Base-by-base conservation (phyloP, 2,113 vertebrate species). In the Sapayoa aenigma region DNA sequence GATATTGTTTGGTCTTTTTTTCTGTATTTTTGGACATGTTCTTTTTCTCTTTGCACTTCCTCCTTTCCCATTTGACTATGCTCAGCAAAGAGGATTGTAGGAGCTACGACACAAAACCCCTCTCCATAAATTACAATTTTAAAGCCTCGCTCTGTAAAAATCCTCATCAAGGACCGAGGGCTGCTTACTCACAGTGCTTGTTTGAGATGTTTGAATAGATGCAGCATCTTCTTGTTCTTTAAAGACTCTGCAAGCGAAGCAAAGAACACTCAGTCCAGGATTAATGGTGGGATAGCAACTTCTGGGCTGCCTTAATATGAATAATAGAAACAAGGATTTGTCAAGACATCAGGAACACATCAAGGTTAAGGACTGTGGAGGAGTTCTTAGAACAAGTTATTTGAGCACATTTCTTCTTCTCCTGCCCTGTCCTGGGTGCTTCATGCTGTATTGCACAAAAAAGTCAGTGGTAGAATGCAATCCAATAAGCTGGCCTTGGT, bases 141-240 rank as follows among this genome's bases (percentile, higher is more conserved):
- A 60, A 89, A 87, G 44, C 23, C 28, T 90, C 3, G 1, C 30
- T 93, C 55, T 89, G 67, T 31, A 59, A 55, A 94, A 81, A 62
- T 50, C 82, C 68, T 93, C 73, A 35, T 25, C 75, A 23, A 84
- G 41, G 60, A 84, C 60, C 2, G 10, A 84, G 71, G 87, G 76
- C 52, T 95, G 85, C 68, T 96, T 95, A 96, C 92, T 93, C 90
- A 95, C 56, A 35, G 49, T 4, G 1, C 56, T 84, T 60, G 14
- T 24, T 81, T 67, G 65, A 83, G 75, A 35, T 31, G 17, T 82
- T 87, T 94, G 80, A 96, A 82, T 66, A 89, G 68, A 78, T 50
- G 73, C 56, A 90, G 60, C 60, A 39, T 72, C 88, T 83, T 58
- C 71, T 66, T 44, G 8, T 72, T 84, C 79, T 90, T 53, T 37